Base-by-base conservation (phyloP, 2,888 invertebrate genomes). In the Athalia circularis region DNA sequence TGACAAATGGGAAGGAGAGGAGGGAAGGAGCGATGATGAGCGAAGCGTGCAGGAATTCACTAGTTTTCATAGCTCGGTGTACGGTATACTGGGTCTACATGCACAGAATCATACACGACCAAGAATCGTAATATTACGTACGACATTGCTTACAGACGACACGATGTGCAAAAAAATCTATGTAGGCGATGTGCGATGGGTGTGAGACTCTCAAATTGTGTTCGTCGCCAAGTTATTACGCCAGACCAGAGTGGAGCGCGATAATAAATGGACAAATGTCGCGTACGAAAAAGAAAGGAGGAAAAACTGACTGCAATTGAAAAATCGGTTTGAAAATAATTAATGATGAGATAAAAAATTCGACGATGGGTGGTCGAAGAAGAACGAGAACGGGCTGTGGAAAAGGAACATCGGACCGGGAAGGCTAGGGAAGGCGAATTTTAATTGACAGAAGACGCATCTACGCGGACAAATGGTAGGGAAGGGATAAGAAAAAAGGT, bases 401-500 rank as follows among this genome's bases (percentile, higher is more conserved):
- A 67, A 67, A 70, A 9, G 61, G 76, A 79, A 0, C 29, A 29
- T 29, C 29, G 29, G 29, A 29, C 29, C 29, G 29, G 74, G 65
- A 68, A 50, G 72, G 67, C 29, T 61, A 79, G 29, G 74, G 65
- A 68, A 50, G 72, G 67, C 29, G 64, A 79, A 57, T 62, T 29
- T 29, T 68, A 77, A 65, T 54, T 59, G 67, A 67, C 50, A 61
- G 29, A 57, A 9, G 74, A 9, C 48, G 50, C 57, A 11, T 62
- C 74, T 64, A 77, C 59, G 72, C 11, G 61, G 68, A 77, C 47
- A 15, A 15, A 68, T 52, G 59, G 59, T 59, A 68, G 52, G 72
- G 59, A 72, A 68, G 52, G 72, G 59, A 72, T 43, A 72, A 61
- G 72, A 48, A 72, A 72, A 57, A 61, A 61, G 72, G 72, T 72